These are phyloP conservation scores for Drosophila sucinea DNA, from an alignment of 1,140 invertebrate genomes.

Conservation along the genomic window DNA sequence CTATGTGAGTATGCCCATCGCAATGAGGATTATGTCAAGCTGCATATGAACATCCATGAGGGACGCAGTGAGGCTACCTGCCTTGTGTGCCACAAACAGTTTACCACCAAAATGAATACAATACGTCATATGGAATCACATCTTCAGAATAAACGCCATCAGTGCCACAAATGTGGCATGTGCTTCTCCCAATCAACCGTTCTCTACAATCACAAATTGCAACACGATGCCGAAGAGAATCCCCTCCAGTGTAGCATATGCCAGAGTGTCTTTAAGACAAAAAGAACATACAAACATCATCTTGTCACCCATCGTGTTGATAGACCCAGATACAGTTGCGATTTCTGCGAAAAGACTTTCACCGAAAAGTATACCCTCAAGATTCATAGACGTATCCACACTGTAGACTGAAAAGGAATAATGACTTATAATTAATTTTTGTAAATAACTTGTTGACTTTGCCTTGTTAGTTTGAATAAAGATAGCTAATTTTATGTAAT, in stretches of 20 bases:
- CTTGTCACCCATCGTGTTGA: neutral
- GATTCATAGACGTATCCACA: neutral
- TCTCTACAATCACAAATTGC: constrained; percentile 2
- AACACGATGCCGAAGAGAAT: neutral
- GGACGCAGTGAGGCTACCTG: neutral
- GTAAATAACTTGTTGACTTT: neutral
- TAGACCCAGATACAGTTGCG: neutral
- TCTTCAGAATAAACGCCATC: neutral
- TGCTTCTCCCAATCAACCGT: neutral
- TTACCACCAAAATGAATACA: constrained; percentile 2
- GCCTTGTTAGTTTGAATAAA: neutral
- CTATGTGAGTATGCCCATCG: neutral
- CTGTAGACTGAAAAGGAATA: neutral
- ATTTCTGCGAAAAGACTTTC: neutral
- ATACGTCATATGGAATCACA: constrained; percentile 6
- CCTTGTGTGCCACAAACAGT: neutral
- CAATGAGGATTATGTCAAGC: neutral
- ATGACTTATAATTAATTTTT: neutral
- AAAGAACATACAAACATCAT: constrained; percentile 1
- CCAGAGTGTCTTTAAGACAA: constrained; percentile 1
- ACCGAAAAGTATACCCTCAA: neutral
- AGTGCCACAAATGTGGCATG: constrained; percentile 1
- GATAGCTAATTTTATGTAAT: neutral
- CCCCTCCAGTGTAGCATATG: neutral
- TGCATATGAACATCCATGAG: neutral